These are phyloP conservation scores for Phalacrocorax pelagicus DNA, from an alignment of 2,113 vertebrate genomes.

Conservation along the genomic window DNA sequence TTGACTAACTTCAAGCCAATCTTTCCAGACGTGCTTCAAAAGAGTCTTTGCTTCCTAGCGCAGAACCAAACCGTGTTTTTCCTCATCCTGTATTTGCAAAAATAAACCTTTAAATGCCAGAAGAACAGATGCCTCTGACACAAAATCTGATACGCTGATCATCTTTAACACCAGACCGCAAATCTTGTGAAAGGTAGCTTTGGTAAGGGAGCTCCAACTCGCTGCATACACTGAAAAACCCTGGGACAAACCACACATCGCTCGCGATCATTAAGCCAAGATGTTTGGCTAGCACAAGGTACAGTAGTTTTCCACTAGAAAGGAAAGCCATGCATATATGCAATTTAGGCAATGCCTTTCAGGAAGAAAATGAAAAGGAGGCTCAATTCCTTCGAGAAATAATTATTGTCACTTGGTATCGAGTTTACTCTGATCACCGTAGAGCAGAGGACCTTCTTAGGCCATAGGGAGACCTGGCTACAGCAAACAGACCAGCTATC, in stretches of 20 bases:
- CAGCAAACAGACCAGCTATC: background rate
- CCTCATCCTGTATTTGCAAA: background rate
- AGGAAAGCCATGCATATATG: background rate
- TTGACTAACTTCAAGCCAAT: background rate
- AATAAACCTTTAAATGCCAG: background rate
- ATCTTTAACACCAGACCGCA: background rate
- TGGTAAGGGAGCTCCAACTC: background rate
- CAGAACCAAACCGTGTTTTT: background rate
- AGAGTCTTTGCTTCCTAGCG: background rate
- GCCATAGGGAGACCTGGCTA: background rate
- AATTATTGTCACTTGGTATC: background rate
- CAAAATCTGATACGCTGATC: background rate
- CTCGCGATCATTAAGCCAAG: accelerated
- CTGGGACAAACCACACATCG: accelerated
- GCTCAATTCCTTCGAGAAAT: background rate
- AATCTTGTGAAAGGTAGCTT: background rate
- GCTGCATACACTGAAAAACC: background rate
- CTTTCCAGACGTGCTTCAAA: background rate
- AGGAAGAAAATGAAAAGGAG: background rate
- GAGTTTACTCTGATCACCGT: background rate
- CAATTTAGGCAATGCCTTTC: background rate
- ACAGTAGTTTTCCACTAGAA: background rate
- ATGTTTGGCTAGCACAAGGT: background rate
- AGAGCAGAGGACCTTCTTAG: background rate
- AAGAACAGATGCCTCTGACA: background rate